These are phyloP conservation scores for Cepaea hortensis DNA, from an alignment of 2,888 invertebrate species.

Conservation along the genomic window DNA sequence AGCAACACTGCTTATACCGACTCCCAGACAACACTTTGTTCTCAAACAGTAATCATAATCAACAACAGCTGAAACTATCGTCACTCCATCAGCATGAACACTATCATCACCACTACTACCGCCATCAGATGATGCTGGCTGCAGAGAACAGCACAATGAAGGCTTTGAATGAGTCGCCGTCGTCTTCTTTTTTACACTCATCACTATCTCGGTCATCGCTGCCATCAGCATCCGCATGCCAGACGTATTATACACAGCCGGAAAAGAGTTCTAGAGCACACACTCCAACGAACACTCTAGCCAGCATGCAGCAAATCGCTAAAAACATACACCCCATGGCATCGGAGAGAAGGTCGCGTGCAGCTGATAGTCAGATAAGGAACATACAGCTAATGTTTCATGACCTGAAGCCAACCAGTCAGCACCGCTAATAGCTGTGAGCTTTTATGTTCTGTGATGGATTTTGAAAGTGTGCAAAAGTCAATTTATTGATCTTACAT, in stretches of 20 bases:
- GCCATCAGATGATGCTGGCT: slow-evolving; percentile 24
- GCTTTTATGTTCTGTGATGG: background rate
- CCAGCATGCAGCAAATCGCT: background rate
- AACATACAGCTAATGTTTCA: slow-evolving; percentile 35
- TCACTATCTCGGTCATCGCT: too few relatives aligned
- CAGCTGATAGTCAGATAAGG: slow-evolving; percentile 17
- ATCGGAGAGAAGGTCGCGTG: background rate
- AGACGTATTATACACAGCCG: background rate
- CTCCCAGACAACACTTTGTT: background rate
- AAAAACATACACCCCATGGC: background rate
- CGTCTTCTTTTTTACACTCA: background rate
- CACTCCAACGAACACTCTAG: background rate
- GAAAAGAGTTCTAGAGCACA: background rate
- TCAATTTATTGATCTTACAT: too few relatives aligned
- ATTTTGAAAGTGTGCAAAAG: background rate
- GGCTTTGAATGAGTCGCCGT: background rate
- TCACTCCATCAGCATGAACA: slow-evolving; percentile 37
- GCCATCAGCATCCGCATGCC: background rate
- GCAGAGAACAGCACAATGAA: slow-evolving; percentile 2
- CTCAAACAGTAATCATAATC: background rate
- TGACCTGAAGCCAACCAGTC: slow-evolving; percentile 15
- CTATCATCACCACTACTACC: slow-evolving; percentile 42
- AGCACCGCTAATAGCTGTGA: background rate
- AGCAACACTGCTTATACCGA: background rate
- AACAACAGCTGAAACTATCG: background rate